A percentile compares a stretch with the other conserved stretches of the same genome.
phyloP scores from a whole-genome alignment of 2,797 vertebrate species.

The Mormyrops boulengeri region DNA sequence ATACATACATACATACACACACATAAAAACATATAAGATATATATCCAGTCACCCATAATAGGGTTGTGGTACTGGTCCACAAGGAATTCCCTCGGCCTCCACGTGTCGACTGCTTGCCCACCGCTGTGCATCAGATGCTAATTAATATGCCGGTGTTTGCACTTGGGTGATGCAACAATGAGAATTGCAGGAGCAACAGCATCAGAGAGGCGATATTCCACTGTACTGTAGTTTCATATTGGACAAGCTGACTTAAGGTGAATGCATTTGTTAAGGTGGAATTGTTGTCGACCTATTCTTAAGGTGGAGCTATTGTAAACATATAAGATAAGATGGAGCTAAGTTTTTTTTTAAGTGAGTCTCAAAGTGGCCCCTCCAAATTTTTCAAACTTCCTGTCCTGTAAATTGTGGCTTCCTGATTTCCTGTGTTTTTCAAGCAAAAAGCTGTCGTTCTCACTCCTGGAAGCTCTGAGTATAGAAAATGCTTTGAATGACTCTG shows the following conservation, averaged over 20 bases:
- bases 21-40: background rate
- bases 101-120: slow-evolving; percentile 29
- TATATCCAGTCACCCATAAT: background rate
- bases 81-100: slow-evolving; percentile 9
- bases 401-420: background rate
- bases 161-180: slow-evolving; percentile 40
- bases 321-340: background rate
- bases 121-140: slow-evolving; percentile 32
- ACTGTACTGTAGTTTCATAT: slow-evolving; percentile 22
- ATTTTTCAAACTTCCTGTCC: background rate
- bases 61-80: slow-evolving; percentile 18
- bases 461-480: background rate
- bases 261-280: background rate
- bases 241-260: slow-evolving; percentile 21
- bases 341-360: background rate
- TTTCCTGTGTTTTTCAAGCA: background rate
- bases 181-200: slow-evolving; percentile 33
- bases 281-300: background rate
- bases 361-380: background rate
- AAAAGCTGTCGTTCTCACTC: background rate
- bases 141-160: slow-evolving; percentile 30
- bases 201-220: slow-evolving; percentile 27
- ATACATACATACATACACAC: slow-evolving; percentile 41
- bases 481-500: background rate
- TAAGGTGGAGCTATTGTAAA: background rate